phyloP scores from a whole-genome alignment of 1,140 invertebrate genomes.

The Doryteuthis pealeii region DNA sequence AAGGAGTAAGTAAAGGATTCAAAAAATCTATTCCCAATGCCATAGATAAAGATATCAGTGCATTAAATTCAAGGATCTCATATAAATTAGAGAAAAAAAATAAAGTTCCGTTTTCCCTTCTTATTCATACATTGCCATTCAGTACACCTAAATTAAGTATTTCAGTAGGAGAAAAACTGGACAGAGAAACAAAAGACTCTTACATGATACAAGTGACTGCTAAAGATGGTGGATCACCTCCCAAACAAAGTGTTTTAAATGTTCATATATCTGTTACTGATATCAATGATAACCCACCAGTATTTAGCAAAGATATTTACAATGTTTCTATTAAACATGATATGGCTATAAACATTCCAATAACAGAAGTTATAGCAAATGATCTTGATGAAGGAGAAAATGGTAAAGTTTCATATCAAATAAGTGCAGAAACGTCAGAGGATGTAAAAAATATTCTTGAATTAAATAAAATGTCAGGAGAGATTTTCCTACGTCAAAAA shows the following conservation, averaged over 20 bases:
- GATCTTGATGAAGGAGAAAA: slow-evolving; percentile 53
- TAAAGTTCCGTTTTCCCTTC: too few relatives aligned
- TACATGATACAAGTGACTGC: slow-evolving; percentile 86
- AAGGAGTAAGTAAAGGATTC: too few relatives aligned
- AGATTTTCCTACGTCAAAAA: not conserved
- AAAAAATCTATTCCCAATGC: too few relatives aligned
- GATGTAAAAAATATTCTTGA: slow-evolving; percentile 69
- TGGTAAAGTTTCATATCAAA: slow-evolving; percentile 68
- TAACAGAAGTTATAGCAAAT: slow-evolving; percentile 38
- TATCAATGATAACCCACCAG: slow-evolving; percentile 67
- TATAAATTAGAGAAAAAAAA: too few relatives aligned
- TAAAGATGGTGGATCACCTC: slow-evolving; percentile 70
- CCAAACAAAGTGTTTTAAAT: slow-evolving; percentile 78
- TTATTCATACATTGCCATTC: too few relatives aligned
- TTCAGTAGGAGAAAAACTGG: slow-evolving; percentile 74
- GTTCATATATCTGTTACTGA: slow-evolving; percentile 37
- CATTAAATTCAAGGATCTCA: too few relatives aligned
- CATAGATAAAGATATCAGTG: too few relatives aligned
- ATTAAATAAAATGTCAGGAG: not conserved
- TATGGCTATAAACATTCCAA: slow-evolving; percentile 24
- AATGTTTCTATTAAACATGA: slow-evolving; percentile 34
- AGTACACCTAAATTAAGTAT: slow-evolving; percentile 5
- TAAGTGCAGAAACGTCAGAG: slow-evolving; percentile 79
- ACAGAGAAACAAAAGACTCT: slow-evolving; percentile 79
- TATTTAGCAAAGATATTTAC: slow-evolving; percentile 65